Base-by-base conservation (phyloP, 2,888 invertebrate species). In the Chironomus riparius region DNA sequence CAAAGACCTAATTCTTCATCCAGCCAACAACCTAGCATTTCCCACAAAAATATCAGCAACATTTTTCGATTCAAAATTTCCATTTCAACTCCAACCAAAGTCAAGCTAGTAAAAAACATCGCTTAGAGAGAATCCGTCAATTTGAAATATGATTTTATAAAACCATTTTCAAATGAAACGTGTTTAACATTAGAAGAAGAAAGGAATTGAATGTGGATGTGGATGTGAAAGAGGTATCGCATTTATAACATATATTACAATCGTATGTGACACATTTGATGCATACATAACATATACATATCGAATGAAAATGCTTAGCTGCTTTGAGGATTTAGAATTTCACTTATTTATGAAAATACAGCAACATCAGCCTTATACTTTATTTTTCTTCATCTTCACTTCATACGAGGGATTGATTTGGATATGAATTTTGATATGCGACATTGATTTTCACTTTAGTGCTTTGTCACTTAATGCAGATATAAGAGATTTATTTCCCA, bases 371-470 rank as follows among this genome's bases (percentile, higher is more conserved):
- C 65, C 22, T 62, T 65, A 22, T 48, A 21, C 47, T 6, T 22
- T 68, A 22, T 65, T 15, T 47, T 24, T 22, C 15, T 13, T 62
- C 65, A 24, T 65, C 38, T 38, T 38, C 38, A 38, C 38, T 38
- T 21, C 65, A 21, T 21, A 24, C 65, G 65, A 65, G 70, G 28
- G 48, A 47, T 48, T 70, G 74, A 62, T 74, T 38, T 18, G 47
- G 65, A 74, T 74, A 74, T 74, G 74, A 74, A 74, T 74, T 74
- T 74, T 74, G 74, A 74, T 74, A 65, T 68, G 72, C n/a, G 62
- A 74, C 74, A 74, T 74, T 74, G 68, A 47, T 74, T 74, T 74
- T 47, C 74, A 74, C 65, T 74, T 72, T 74, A 47, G 74, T 61
- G 38, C 38, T 10, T 10, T 74, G 22, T 38, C 13, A 18, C 47